A percentile compares a stretch with the other conserved stretches of the same genome.
Evolutionary conservation across 2,888 invertebrate species (phyloP).

Genomic region (Parnassius smintheus): DNA sequence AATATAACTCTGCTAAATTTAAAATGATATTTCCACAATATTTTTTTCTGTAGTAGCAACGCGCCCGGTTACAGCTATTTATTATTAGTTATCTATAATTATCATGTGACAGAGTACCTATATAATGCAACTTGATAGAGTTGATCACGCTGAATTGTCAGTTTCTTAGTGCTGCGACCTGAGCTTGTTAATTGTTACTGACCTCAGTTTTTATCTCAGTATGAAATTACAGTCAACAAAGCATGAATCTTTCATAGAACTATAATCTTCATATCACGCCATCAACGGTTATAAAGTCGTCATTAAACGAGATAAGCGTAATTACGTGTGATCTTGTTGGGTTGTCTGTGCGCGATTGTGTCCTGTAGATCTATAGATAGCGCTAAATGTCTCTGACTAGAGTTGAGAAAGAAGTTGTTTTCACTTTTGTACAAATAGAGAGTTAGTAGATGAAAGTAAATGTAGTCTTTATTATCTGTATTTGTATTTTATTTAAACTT

Average conservation of each 20-base stretch:
- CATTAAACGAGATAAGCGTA: conserved; percentile 12
- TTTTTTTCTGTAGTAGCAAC: too few species aligned
- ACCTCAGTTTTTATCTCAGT: background rate
- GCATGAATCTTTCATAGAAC: background rate
- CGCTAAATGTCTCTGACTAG: background rate
- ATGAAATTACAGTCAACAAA: background rate
- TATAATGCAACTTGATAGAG: too few species aligned
- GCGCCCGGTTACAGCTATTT: too few species aligned
- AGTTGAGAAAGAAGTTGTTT: conserved; percentile 9
- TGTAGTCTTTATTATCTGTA: background rate
- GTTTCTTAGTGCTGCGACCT: background rate
- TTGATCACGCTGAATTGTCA: too few species aligned
- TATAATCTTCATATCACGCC: conserved; percentile 9
- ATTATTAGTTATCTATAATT: too few species aligned
- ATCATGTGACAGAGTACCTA: too few species aligned
- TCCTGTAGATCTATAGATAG: conserved; percentile 10
- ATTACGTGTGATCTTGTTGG: conserved; percentile 8
- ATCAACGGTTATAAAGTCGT: conserved; percentile 10
- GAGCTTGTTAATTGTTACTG: background rate
- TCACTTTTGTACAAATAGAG: conserved; percentile 7
- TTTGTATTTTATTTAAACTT: too few species aligned
- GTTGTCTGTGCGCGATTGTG: background rate
- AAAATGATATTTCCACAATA: too few species aligned
- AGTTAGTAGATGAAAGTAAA: conserved; percentile 12
- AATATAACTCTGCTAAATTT: too few species aligned